Evolutionary conservation across 2,797 vertebrate genomes (phyloP).

Genomic region (Xenops minutus): DNA sequence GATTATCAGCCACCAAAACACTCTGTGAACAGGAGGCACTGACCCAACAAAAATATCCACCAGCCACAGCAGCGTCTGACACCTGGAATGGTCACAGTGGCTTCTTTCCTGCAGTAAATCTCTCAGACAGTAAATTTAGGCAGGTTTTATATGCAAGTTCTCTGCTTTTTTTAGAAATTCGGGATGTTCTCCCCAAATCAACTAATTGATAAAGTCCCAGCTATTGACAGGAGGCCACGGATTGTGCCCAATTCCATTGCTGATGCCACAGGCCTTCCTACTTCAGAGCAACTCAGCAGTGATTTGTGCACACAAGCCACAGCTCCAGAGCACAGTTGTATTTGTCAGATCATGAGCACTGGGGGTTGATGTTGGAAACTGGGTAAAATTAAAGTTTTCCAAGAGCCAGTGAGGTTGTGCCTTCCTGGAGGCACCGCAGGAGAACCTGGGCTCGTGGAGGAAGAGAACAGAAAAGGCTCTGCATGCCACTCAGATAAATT

Average conservation of each 20-base stretch:
- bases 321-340: accelerated
- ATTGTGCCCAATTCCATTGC: accelerated
- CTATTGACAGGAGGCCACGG: neutral
- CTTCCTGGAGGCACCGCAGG: accelerated
- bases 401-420: neutral
- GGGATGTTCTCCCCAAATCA: neutral
- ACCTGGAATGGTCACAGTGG: neutral
- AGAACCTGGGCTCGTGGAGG: neutral
- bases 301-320: neutral
- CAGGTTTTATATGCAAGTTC: neutral
- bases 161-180: neutral
- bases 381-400: neutral
- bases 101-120: neutral
- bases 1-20: neutral
- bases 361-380: neutral
- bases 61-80: neutral
- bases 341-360: neutral
- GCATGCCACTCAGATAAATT: accelerated
- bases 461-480: neutral
- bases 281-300: accelerated
- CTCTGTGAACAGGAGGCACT: neutral
- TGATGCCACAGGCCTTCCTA: neutral
- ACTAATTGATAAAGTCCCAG: neutral
- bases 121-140: no score
- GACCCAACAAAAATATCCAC: neutral